These are phyloP conservation scores for Anastatus disparis DNA, from an alignment of 1,140 invertebrate genomes.

Conservation along the genomic window DNA sequence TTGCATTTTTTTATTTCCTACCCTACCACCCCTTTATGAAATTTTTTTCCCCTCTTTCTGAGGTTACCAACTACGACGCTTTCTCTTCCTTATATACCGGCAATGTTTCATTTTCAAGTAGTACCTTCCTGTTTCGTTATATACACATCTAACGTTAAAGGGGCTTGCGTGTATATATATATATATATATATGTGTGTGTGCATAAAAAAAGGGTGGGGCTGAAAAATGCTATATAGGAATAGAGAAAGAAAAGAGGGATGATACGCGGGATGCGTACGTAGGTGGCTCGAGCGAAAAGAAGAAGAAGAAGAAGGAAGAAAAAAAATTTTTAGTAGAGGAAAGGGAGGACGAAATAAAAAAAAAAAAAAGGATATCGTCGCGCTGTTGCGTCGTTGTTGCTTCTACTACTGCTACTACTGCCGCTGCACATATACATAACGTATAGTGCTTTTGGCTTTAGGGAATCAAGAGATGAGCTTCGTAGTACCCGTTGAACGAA, in stretches of 20 bases:
- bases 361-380: background rate
- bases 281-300: too few species aligned
- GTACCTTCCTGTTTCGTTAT: slow-evolving; percentile 55
- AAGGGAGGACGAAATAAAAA: too few species aligned
- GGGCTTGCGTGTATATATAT: too few species aligned
- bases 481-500: too few species aligned
- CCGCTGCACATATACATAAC: background rate
- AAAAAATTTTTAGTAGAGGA: too few species aligned
- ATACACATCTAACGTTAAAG: too few species aligned
- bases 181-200: too few species aligned
- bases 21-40: slow-evolving; percentile 16
- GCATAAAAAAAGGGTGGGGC: slow-evolving; percentile 53
- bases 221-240: too few species aligned
- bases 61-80: slow-evolving; percentile 18
- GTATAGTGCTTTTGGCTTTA: too few species aligned
- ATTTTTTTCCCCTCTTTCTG: slow-evolving; percentile 31
- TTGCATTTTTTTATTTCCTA: slow-evolving; percentile 14
- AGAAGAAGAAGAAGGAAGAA: too few species aligned
- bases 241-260: too few species aligned
- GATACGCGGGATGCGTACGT: too few species aligned
- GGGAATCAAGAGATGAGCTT: background rate
- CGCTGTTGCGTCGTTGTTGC: background rate
- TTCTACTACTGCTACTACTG: background rate
- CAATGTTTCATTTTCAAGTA: slow-evolving; percentile 62
- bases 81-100: slow-evolving; percentile 51